phyloP scores from a whole-genome alignment of 2,113 vertebrate genomes.

The Thalassoma bifasciatum region DNA sequence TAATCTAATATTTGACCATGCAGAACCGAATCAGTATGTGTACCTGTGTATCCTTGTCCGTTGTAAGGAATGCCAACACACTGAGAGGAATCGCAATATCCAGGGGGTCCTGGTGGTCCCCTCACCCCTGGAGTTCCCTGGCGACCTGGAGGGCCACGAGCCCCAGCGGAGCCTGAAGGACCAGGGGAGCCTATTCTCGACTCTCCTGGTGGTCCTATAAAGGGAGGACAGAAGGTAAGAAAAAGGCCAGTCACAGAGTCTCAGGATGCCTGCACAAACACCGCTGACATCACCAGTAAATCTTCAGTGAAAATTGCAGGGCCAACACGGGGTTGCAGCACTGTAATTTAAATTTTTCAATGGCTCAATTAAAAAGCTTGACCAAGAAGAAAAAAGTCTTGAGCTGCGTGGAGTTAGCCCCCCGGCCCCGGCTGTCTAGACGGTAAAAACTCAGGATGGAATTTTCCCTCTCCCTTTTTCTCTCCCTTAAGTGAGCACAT shows the following conservation, averaged over 20 bases:
- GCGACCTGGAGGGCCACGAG: slow-evolving; percentile 92
- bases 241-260: slow-evolving; percentile 17
- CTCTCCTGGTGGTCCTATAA: slow-evolving; percentile 92
- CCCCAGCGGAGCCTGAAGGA: slow-evolving; percentile 90
- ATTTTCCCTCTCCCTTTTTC: slow-evolving; percentile 66
- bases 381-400: slow-evolving; percentile 49
- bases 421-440: slow-evolving; percentile 83
- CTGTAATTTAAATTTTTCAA: slow-evolving; percentile 80
- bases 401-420: slow-evolving; percentile 54
- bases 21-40: slow-evolving; percentile 49
- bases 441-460: slow-evolving; percentile 80
- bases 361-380: slow-evolving; percentile 79
- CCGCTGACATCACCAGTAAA: slow-evolving; percentile 71
- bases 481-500: slow-evolving; percentile 79
- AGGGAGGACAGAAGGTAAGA: slow-evolving; percentile 19
- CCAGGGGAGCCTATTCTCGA: slow-evolving; percentile 93
- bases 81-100: slow-evolving; percentile 98
- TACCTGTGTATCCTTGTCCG: slow-evolving; percentile 98
- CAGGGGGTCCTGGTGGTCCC: slow-evolving; percentile 93
- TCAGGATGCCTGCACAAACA: slow-evolving; percentile 22
- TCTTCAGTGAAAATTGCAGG: slow-evolving; percentile 55
- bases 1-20: slow-evolving; percentile 58
- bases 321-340: slow-evolving; percentile 56
- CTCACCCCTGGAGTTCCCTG: slow-evolving; percentile 91
- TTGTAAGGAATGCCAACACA: slow-evolving; percentile 99